A percentile compares a stretch with the other conserved stretches of the same genome.
These are phyloP conservation scores for Dunckerocampus dactyliophorus DNA, from an alignment of 2,113 vertebrate species.

Conservation along the genomic window DNA sequence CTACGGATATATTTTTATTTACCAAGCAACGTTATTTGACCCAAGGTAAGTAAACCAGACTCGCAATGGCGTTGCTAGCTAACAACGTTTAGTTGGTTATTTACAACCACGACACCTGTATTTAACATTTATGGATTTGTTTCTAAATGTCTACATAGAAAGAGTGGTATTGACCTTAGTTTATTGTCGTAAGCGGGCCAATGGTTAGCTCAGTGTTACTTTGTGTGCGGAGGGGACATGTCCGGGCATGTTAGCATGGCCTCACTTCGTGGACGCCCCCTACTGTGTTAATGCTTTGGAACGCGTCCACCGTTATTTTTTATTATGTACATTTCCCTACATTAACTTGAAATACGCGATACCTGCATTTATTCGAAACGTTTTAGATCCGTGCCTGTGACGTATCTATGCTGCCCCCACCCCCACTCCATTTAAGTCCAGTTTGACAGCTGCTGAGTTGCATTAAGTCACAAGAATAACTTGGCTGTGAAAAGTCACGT, in stretches of 20 bases:
- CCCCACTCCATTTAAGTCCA: conserved; percentile 29
- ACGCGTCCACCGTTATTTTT: background rate
- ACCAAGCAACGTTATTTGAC: conserved; percentile 27
- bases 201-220: conserved; percentile 7
- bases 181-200: background rate
- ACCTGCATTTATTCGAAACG: conserved; percentile 3
- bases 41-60: conserved; percentile 45
- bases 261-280: conserved; percentile 9
- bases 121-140: background rate
- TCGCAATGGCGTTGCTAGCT: conserved; percentile 33
- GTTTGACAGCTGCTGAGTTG: conserved; percentile 44
- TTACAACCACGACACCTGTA: no score
- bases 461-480: conserved; percentile 1
- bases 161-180: background rate
- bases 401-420: background rate
- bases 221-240: conserved; percentile 50
- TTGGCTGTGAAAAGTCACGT: background rate
- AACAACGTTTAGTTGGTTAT: background rate
- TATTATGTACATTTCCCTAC: background rate
- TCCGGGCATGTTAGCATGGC: conserved; percentile 49
- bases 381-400: conserved; percentile 11
- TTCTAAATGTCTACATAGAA: background rate
- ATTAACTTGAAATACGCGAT: no score
- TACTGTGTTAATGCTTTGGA: background rate
- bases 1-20: conserved; percentile 4